Evolutionary conservation across 2,888 invertebrate genomes (phyloP).

Genomic region (Pterobdella sp.): DNA sequence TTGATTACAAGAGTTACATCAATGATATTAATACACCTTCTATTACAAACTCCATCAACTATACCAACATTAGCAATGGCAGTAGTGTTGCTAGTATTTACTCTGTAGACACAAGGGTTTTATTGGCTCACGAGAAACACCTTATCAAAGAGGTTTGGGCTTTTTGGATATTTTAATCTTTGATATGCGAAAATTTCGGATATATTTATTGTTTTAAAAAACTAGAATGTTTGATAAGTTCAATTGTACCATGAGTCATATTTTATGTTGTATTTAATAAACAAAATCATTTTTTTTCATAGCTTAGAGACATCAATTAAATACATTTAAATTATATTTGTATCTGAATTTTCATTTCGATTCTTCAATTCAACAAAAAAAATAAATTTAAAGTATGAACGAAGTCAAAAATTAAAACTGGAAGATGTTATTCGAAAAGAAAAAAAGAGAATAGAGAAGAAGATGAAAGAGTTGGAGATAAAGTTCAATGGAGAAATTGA

Average conservation of each 20-base stretch:
- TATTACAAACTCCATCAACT: not conserved
- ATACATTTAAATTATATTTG: too few relatives aligned
- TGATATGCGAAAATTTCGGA: too few relatives aligned
- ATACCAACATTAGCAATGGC: not conserved
- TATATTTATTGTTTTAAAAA: not conserved
- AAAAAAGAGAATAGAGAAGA: not conserved
- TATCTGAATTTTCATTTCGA: too few relatives aligned
- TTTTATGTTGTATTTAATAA: too few relatives aligned
- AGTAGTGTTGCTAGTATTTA: not conserved
- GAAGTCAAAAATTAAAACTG: not conserved
- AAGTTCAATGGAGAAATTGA: not conserved
- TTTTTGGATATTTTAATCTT: constrained; percentile 4
- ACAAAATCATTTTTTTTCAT: too few relatives aligned
- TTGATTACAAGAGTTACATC: not conserved
- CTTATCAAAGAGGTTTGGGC: not conserved
- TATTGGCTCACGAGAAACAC: not conserved
- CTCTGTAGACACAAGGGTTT: not conserved
- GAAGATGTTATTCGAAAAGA: not conserved
- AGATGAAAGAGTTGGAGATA: not conserved
- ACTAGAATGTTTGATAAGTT: not conserved
- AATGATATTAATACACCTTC: not conserved
- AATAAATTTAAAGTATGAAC: not conserved
- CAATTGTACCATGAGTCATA: too few relatives aligned
- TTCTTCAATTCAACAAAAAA: too few relatives aligned
- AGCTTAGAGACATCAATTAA: too few relatives aligned